Conservation (phyloP, 2,888 invertebrate genomes). For the Acrobasis consociella region DNA sequence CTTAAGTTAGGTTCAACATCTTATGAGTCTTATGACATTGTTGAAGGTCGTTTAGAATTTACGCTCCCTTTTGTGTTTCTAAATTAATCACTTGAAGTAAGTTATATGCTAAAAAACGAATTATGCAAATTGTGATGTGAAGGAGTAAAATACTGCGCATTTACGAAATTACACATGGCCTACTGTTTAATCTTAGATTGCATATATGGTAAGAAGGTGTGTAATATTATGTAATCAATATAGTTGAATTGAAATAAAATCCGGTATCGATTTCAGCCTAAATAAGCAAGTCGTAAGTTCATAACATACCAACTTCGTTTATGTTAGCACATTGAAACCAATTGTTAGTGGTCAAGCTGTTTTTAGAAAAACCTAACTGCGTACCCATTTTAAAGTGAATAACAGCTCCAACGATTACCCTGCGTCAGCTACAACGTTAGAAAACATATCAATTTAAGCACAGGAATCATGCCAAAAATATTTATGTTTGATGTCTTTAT, state of each 20-base stretch:
- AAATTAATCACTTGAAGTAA: too few relatives aligned
- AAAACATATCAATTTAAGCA: not conserved
- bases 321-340: not conserved
- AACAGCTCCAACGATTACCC: not conserved
- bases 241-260: not conserved
- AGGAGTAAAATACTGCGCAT: too few relatives aligned
- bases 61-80: too few relatives aligned
- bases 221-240: not conserved
- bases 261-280: not conserved
- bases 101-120: too few relatives aligned
- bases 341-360: not conserved
- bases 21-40: constrained; percentile 64
- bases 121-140: too few relatives aligned
- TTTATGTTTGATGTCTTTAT: not conserved
- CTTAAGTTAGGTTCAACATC: constrained; percentile 51
- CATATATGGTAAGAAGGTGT: too few relatives aligned
- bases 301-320: not conserved
- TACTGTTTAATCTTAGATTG: too few relatives aligned
- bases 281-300: not conserved
- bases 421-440: not conserved
- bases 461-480: not conserved
- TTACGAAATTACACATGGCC: too few relatives aligned
- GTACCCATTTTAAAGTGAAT: not conserved
- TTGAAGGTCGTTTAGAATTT: constrained; percentile 52
- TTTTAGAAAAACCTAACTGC: not conserved